phyloP scores from a whole-genome alignment of 1,140 invertebrate genomes.

The Bombus vancouverensis region DNA sequence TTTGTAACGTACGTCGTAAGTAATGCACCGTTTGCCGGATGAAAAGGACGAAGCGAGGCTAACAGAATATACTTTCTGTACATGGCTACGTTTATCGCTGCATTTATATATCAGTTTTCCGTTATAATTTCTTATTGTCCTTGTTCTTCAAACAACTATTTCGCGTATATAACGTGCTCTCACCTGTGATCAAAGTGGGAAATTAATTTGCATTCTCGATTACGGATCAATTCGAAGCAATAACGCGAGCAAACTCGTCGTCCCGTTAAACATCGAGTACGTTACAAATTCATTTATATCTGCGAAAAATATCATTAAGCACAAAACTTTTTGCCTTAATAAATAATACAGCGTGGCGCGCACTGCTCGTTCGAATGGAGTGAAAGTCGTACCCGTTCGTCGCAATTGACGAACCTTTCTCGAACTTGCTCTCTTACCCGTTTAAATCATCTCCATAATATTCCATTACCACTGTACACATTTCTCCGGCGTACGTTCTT shows the following conservation, averaged over 20 bases:
- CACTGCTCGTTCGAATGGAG: constrained; percentile 36
- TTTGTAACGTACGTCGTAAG: not conserved
- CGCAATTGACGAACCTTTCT: constrained; percentile 35
- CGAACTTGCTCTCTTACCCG: constrained; percentile 5
- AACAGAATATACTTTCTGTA: too few relatives aligned
- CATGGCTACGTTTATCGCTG: too few relatives aligned
- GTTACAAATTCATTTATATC: not conserved
- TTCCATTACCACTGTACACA: not conserved
- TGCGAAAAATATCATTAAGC: not conserved
- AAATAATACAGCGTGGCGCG: not conserved
- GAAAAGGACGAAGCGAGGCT: too few relatives aligned
- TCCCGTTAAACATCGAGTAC: not conserved
- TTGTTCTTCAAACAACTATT: not conserved
- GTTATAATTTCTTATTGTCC: not conserved
- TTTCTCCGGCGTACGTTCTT: not conserved
- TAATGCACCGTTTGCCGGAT: too few relatives aligned
- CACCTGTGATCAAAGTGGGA: not conserved
- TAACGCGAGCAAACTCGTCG: not conserved
- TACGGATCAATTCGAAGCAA: not conserved
- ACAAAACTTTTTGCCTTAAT: too few relatives aligned
- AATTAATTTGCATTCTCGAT: not conserved
- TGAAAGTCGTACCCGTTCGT: constrained; percentile 45
- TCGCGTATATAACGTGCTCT: not conserved
- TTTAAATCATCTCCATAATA: constrained; percentile 8
- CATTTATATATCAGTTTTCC: too few relatives aligned